Base-by-base conservation (phyloP, 2,888 invertebrate species). In the Cheilosia vernalis region DNA sequence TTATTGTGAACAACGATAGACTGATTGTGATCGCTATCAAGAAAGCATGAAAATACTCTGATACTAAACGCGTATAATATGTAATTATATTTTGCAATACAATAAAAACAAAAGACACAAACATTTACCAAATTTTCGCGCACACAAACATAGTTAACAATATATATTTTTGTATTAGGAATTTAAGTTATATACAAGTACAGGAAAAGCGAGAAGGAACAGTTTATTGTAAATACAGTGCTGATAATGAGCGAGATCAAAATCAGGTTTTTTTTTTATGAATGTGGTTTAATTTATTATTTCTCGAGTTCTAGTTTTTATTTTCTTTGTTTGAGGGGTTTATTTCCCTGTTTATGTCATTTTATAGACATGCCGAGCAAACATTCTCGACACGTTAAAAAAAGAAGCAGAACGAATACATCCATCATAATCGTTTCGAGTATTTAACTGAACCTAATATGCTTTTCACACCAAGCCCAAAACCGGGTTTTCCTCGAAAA, bases 151-250 rank as follows among this genome's bases (percentile, higher is more conserved):
- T 27, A 63, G 19, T 15, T 60, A 42, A 60, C 42, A 60, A 24
- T 4, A 40, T 40, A 60, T n/a, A 40, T n/a, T 33, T 19, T 5
- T 42, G 9, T 24, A 58, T 15, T 27, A 33, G 30, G 13, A 4
- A 24, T 51, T 51, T 33, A 51, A 51, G 49, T 51, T 64, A 37
- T 37, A 51, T 7, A 21, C 33, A 33, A 49, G 49, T 15, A 51
- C 6, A 64, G 33, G 51, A 15, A 51, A 15, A 37, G 15, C 21
- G 63, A 63, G 7, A 49, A 4, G 17, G 10, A 33, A 9, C 24
- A 60, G 5, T 9, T 44, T n/a, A 27, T 61, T 64, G 64, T 64
- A 64, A 64, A 64, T 64, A 64, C n/a, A 30, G 33, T n/a, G 3
- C 10, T 47, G 33, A n/a, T n/a, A 2, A 64, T 64, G 63, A 64